Base-by-base conservation (phyloP, 2,888 invertebrate genomes). In the Andrena minutula region DNA sequence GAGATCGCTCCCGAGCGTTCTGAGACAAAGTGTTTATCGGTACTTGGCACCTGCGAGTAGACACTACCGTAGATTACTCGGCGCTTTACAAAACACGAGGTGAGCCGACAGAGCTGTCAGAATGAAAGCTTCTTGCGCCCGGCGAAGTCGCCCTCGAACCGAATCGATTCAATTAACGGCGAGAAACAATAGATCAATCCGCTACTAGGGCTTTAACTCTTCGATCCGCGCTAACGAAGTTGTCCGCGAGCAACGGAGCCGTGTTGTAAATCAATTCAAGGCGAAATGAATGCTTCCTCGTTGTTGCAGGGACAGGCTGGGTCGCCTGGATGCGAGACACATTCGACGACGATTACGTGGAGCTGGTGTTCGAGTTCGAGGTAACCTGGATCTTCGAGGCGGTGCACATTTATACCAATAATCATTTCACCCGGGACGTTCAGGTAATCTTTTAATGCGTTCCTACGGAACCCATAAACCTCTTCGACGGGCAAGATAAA, bases 311-410 rank as follows among this genome's bases (percentile, higher is more conserved):
- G 75, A 96, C 96, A 86, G 96, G 96, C 79, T 97, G 97, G 97
- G 95, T 97, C 6, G 97, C 96, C 7, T 97, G 97, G 97, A 95
- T 95, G 92, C 95, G 96, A 85, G 95, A 96, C 84, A 94, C 94
- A 2, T 94, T 95, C 75, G 92, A 94, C 16, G 93, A 94, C 82
- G 94, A 95, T 82, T 96, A 95, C 89, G 94, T 97, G 30, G 96
- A 96, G 90, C 94, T 97, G 41, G 91, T 95, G 20, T 97, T 97
- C 93, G 96, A 96, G 91, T 97, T 97, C 92, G 96, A 97, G 89
- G 94, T 95, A 84, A 94, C 96, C 32, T 94, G 96, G 73, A 96
- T 96, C 92, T 97, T 97, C 94, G 95, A 95, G 23, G 94, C 95
- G 10, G 95, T 97, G 53, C 95, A 95, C 89, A 94, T 97, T 83